phyloP scores from a whole-genome alignment of 2,113 vertebrate species.

The Shinisaurus crocodilurus region DNA sequence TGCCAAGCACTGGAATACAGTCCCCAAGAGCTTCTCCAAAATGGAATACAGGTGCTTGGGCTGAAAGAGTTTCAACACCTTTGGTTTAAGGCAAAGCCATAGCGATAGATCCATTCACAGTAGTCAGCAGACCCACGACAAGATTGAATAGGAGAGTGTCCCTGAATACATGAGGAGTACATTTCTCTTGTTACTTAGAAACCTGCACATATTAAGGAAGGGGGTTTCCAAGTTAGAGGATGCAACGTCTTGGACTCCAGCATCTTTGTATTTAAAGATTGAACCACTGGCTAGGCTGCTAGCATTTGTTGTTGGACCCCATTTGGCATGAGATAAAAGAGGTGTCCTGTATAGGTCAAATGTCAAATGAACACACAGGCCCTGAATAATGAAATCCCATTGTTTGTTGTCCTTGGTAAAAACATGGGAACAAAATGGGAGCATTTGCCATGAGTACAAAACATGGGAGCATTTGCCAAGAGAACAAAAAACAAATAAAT shows the following conservation, averaged over 20 bases:
- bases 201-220: neutral
- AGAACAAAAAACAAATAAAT: neutral
- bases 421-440: neutral
- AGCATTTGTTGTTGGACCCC: neutral
- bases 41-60: no score
- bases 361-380: neutral
- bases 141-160: neutral
- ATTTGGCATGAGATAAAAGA: neutral
- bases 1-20: no score
- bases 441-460: neutral
- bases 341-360: neutral
- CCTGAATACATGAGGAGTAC: no score
- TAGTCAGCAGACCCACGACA: neutral
- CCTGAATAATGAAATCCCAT: neutral
- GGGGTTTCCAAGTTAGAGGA: neutral
- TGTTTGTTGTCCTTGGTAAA: neutral
- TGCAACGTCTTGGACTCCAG: neutral
- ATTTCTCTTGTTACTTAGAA: neutral
- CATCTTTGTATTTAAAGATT: neutral
- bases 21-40: no score
- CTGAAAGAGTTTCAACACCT: no score
- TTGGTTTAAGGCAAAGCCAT: no score
- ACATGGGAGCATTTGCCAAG: neutral
- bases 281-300: neutral
- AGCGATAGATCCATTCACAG: neutral